These are phyloP conservation scores for Ailurus styani DNA, from an alignment of 2,113 vertebrate species.

Conservation along the genomic window DNA sequence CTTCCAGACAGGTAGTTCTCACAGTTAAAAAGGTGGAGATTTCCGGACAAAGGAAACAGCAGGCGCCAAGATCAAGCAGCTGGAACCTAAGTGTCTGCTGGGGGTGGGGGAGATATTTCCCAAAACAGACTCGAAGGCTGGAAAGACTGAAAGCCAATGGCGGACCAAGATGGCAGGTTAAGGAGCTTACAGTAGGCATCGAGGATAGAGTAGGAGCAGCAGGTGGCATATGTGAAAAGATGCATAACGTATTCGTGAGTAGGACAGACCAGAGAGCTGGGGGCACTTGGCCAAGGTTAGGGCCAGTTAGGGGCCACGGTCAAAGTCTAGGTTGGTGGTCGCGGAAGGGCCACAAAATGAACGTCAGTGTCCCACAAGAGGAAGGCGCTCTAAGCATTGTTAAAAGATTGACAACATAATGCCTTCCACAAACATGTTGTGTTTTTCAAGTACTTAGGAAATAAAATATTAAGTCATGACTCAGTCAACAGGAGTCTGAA, in stretches of 20 bases:
- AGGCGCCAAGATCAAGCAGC: neutral
- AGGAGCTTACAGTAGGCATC: neutral
- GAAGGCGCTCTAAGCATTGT: neutral
- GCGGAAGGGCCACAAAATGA: neutral
- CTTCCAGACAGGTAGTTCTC: neutral
- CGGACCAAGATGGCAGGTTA: neutral
- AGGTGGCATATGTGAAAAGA: neutral
- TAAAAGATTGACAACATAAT: neutral
- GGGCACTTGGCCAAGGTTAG: neutral
- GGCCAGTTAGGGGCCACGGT: neutral
- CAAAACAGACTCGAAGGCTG: neutral
- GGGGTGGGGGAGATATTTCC: rapidly evolving
- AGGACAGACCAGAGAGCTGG: neutral
- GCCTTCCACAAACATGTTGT: neutral
- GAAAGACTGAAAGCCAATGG: neutral
- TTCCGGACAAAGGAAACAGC: neutral
- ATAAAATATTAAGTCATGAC: neutral
- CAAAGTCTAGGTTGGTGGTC: neutral
- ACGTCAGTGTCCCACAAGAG: neutral
- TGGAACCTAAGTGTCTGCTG: neutral
- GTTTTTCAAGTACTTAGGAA: neutral
- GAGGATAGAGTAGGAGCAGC: neutral
- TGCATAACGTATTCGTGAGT: rapidly evolving
- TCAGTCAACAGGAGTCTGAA: neutral
- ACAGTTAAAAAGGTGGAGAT: neutral